These are phyloP conservation scores for Tapirus indicus DNA, from an alignment of 2,797 vertebrate species.

Conservation along the genomic window DNA sequence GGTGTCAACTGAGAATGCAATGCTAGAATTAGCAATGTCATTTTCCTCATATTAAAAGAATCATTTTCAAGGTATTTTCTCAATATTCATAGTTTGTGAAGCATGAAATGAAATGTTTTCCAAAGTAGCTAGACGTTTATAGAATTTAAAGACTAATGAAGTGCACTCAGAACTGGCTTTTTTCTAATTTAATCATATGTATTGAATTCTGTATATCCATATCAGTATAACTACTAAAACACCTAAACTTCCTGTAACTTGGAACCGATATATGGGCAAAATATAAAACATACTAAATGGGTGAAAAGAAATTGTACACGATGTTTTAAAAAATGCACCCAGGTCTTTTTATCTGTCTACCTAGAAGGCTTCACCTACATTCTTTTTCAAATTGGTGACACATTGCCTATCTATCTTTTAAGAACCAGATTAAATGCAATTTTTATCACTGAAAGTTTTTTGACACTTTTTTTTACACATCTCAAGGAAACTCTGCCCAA, in stretches of 20 bases:
- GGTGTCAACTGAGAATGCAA: background rate
- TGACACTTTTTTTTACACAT: background rate
- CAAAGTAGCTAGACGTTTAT: conserved; percentile 18
- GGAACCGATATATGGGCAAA: background rate
- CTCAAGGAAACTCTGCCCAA: background rate
- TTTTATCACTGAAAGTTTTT: background rate
- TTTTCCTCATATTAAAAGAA: conserved; percentile 48
- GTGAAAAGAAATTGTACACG: background rate
- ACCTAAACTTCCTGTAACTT: background rate
- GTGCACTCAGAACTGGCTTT: background rate
- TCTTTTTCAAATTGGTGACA: background rate
- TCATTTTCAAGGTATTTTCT: conserved; percentile 56
- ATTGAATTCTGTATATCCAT: background rate
- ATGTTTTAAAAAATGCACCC: background rate
- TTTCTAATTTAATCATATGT: background rate
- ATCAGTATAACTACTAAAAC: background rate
- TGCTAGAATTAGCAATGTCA: conserved; percentile 24
- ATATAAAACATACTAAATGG: background rate
- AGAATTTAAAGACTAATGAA: conserved; percentile 23
- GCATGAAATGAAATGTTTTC: conserved; percentile 58
- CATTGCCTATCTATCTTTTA: background rate
- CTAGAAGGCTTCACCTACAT: background rate
- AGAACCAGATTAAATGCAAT: background rate
- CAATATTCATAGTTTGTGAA: background rate
- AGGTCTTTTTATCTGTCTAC: background rate